phyloP scores from a whole-genome alignment of 2,113 vertebrate genomes.

The Eublepharis macularius region DNA sequence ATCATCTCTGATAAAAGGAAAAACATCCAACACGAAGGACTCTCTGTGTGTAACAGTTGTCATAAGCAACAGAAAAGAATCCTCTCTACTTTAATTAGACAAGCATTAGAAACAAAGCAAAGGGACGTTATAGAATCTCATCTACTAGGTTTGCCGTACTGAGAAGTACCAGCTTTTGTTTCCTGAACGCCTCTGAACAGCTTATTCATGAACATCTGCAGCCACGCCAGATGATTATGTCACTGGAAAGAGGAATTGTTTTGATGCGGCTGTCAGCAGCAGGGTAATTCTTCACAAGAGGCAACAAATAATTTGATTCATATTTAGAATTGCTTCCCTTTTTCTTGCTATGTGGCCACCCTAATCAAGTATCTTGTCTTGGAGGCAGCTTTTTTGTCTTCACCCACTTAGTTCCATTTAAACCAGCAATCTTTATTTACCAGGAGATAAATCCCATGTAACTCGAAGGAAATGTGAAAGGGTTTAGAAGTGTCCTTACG shows the following conservation, averaged over 20 bases:
- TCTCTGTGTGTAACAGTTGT: neutral
- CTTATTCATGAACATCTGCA: slow-evolving; percentile 21
- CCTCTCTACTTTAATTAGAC: neutral
- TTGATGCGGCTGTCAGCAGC: slow-evolving; percentile 14
- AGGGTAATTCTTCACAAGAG: neutral
- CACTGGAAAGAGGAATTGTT: slow-evolving; percentile 17
- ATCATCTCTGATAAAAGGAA: too few species aligned
- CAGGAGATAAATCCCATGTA: too few species aligned
- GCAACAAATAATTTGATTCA: neutral
- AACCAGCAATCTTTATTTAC: too few species aligned
- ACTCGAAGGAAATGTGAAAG: neutral
- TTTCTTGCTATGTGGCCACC: neutral
- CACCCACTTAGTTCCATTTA: neutral
- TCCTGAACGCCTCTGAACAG: slow-evolving; percentile 7
- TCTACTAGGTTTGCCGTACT: neutral
- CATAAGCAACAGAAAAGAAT: neutral
- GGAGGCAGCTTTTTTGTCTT: neutral
- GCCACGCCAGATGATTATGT: neutral
- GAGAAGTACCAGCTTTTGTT: slow-evolving; percentile 16
- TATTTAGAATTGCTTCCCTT: neutral
- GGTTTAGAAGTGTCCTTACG: neutral
- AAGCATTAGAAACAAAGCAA: neutral
- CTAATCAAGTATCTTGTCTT: neutral
- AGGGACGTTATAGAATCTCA: neutral
- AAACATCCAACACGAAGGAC: too few species aligned